These are phyloP conservation scores for Noctua janthina DNA, from an alignment of 2,888 invertebrate genomes.

Conservation along the genomic window DNA sequence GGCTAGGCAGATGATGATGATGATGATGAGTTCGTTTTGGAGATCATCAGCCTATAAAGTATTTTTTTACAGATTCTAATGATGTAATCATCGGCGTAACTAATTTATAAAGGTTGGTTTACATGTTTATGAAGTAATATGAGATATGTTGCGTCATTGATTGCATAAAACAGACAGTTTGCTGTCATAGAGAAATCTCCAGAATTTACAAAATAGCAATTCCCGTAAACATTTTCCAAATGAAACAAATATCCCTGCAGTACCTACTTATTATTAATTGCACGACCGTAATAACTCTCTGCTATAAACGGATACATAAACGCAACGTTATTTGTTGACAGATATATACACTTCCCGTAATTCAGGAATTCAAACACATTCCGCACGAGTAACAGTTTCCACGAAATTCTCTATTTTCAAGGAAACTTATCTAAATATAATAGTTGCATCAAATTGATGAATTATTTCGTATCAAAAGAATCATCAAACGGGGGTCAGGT, in stretches of 20 bases:
- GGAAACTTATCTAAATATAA: slow-evolving; percentile 3
- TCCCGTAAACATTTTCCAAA: background rate
- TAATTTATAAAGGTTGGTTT: too few species aligned
- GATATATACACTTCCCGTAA: slow-evolving; percentile 13
- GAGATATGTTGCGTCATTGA: background rate
- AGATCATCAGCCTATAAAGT: background rate
- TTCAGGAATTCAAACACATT: slow-evolving; percentile 4
- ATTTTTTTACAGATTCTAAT: background rate
- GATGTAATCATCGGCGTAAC: background rate
- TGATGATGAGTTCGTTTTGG: background rate
- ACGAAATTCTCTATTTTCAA: slow-evolving; percentile 9
- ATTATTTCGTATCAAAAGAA: slow-evolving; percentile 30
- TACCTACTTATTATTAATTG: background rate
- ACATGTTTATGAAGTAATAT: too few species aligned
- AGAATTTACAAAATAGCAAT: background rate
- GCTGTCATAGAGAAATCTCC: background rate
- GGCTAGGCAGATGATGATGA: too few species aligned
- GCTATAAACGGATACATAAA: background rate
- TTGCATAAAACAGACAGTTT: background rate
- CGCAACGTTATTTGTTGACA: slow-evolving; percentile 15
- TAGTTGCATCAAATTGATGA: slow-evolving; percentile 7
- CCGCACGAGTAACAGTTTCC: slow-evolving; percentile 3
- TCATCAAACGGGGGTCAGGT: slow-evolving; percentile 34
- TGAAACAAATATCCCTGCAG: background rate
- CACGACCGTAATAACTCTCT: background rate